Evolutionary conservation across 2,888 invertebrate genomes (phyloP).

Genomic region (Drosophila falleni): DNA sequence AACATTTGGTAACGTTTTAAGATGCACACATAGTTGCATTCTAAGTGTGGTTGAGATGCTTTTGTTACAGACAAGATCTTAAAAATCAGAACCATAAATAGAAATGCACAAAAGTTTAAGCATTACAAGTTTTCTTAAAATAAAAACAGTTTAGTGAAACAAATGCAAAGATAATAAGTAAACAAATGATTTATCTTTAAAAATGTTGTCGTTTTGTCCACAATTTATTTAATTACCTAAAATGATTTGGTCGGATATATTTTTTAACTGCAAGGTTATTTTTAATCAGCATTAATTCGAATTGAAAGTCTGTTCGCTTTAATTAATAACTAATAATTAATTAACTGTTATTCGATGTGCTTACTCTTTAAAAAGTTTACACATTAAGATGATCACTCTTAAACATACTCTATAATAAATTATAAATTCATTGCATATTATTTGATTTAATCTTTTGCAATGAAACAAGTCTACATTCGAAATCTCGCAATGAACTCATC

Average conservation of each 20-base stretch:
- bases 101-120: neutral
- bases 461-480: neutral
- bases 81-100: neutral
- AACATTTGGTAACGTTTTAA: slow-evolving; percentile 9
- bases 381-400: neutral
- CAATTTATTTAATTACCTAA: neutral
- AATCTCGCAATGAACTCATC: neutral
- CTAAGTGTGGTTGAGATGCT: neutral
- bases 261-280: too few species aligned
- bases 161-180: too few species aligned
- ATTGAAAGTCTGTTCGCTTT: too few species aligned
- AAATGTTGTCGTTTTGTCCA: neutral
- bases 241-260: too few species aligned
- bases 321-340: too few species aligned
- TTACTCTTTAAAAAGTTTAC: neutral
- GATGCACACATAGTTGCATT: neutral
- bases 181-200: neutral
- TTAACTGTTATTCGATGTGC: neutral
- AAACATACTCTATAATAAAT: neutral
- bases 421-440: neutral
- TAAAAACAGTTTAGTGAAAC: too few species aligned
- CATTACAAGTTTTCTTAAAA: too few species aligned
- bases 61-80: neutral
- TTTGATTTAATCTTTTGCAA: neutral
- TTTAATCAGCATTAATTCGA: too few species aligned